A percentile compares a stretch with the other conserved stretches of the same genome.
These are phyloP conservation scores for Phainopepla nitens DNA, from an alignment of 2,113 vertebrate genomes.

Conservation along the genomic window DNA sequence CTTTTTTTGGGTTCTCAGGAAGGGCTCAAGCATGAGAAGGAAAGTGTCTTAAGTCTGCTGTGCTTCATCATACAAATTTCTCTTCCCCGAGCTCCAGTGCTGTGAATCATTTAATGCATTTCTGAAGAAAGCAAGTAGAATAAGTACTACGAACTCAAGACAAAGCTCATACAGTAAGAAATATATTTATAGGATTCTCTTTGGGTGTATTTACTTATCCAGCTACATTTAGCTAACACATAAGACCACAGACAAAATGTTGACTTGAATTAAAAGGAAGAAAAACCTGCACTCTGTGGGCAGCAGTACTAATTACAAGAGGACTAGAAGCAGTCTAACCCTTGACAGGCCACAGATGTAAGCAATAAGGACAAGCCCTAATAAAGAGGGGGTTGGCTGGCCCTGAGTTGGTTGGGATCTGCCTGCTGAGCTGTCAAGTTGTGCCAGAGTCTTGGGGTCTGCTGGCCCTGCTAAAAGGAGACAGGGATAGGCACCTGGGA, in stretches of 20 bases:
- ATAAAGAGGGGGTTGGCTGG: no score
- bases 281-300: background rate
- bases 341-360: no score
- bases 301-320: no score
- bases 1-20: background rate
- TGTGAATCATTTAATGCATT: background rate
- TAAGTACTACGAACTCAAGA: background rate
- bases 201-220: background rate
- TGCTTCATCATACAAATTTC: no score
- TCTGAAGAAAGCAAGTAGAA: background rate
- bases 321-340: no score
- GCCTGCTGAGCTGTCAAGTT: no score
- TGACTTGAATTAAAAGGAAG: background rate
- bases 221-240: background rate
- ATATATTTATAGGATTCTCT: background rate
- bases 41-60: background rate
- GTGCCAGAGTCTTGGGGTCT: no score
- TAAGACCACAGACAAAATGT: background rate
- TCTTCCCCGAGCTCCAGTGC: background rate
- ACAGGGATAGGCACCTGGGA: no score
- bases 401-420: no score
- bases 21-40: background rate
- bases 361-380: no score
- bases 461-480: no score
- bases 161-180: background rate